Conservation (phyloP, 2,888 invertebrate genomes). For the Andrena chrysosceles region DNA sequence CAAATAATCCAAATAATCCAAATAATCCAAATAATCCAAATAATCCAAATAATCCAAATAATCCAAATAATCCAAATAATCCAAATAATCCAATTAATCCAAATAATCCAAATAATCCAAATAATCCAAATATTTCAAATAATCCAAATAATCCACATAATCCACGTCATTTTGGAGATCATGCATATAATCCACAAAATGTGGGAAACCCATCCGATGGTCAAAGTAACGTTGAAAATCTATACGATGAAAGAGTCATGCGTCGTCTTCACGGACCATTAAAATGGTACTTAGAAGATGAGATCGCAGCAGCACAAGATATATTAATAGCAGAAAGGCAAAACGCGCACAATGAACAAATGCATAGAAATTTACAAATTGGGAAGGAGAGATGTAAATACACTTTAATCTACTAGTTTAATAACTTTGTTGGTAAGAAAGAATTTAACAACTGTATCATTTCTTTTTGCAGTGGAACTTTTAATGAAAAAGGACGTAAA, state of each 20-base stretch:
- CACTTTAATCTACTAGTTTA: background rate
- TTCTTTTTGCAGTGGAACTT: constrained; percentile 8
- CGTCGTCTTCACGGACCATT: constrained; percentile 19
- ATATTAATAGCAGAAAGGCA: constrained; percentile 51
- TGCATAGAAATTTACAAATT: constrained; percentile 37
- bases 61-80: background rate
- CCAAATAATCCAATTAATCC: background rate
- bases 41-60: background rate
- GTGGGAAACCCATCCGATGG: background rate
- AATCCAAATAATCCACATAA: background rate
- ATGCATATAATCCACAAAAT: background rate
- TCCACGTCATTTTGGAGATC: too few relatives aligned
- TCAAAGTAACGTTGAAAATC: background rate
- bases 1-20: background rate
- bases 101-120: background rate
- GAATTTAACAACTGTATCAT: constrained; percentile 1
- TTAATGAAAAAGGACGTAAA: background rate
- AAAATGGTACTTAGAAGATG: constrained; percentile 66
- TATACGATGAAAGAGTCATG: background rate
- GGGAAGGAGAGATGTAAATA: constrained; percentile 62
- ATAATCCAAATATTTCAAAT: background rate
- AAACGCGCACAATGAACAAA: constrained; percentile 31
- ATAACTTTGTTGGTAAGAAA: background rate
- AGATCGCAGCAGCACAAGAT: constrained; percentile 61
- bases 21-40: background rate